Evolutionary conservation across 2,888 invertebrate species (phyloP).

Genomic region (Dexiosoma caninum): DNA sequence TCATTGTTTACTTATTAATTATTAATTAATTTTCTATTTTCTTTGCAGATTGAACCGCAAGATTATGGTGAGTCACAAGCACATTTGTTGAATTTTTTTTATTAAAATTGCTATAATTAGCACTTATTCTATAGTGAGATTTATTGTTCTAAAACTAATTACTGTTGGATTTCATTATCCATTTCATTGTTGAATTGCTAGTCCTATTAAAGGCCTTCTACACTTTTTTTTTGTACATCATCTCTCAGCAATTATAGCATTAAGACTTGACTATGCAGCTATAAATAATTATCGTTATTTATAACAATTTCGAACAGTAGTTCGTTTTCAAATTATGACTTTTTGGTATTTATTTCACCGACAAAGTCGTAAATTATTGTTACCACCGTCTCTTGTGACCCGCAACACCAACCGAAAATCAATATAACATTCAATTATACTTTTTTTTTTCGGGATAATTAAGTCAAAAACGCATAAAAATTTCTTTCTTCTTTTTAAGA

Average conservation of each 20-base stretch:
- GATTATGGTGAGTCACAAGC: too few species aligned
- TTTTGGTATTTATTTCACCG: constrained; percentile 13
- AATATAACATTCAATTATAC: constrained; percentile 5
- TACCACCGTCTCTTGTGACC: constrained; percentile 4
- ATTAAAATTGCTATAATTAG: too few species aligned
- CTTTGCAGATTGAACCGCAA: too few species aligned
- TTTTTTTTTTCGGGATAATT: not conserved
- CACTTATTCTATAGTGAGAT: too few species aligned
- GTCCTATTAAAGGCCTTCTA: not conserved
- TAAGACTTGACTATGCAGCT: not conserved
- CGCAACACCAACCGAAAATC: not conserved
- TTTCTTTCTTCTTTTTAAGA: not conserved
- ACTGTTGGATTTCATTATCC: too few species aligned
- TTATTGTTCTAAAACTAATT: too few species aligned
- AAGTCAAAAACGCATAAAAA: constrained; percentile 4
- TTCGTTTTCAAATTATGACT: constrained; percentile 17
- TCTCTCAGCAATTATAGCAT: not conserved
- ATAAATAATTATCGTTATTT: constrained; percentile 9
- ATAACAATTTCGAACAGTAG: constrained; percentile 10
- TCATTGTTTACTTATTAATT: too few species aligned
- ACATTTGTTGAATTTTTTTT: too few species aligned
- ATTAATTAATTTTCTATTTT: too few species aligned
- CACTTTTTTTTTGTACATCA: not conserved
- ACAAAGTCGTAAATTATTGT: constrained; percentile 32
- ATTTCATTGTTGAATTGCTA: too few species aligned